Evolutionary conservation across 2,797 vertebrate genomes (phyloP), one percentile per base, ranked within the genome.

Genomic region (Apogon hyalosoma): DNA sequence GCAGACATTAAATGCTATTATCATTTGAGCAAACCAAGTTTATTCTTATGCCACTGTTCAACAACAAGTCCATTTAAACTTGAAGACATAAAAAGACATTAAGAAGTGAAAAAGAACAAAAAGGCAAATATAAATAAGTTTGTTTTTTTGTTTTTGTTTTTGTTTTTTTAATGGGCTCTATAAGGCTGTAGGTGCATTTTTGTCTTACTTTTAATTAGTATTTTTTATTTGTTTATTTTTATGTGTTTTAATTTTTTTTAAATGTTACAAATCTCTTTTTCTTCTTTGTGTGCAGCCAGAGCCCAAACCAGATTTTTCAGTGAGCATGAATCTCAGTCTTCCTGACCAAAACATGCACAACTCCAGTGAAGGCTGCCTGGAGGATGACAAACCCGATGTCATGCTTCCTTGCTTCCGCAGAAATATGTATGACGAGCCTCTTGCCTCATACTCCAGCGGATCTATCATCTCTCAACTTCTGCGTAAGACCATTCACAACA

Each of bases 381-480:
- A 93, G 18, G 90, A 88, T 2, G 85, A 92, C 73, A 94, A 94
- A 71, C 52, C 73, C 1, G 90, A 93, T 45, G 73, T 92, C 61
- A 87, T 92, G 86, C 49, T 93, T 41, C 90, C 92, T 33, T 92
- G 85, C 80, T 95, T 95, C 80, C 92, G 90, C 70, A 91, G 89
- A 71, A 92, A 84, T 67, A 73, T 89, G 68, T 94, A 91, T 0
- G 88, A 94, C 2, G 91, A 93, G 61, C 83, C 91, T 43, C 84
- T 92, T 60, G 69, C 93, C 18, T 80, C 90, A 1, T 92, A 88
- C 46, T 46, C 92, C 69, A 93, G 10, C 0, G 68, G 82, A 2
- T 91, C 94, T 60, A 92, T 96, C 58, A 94, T 95, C 63, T 93
- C 95, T 7, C 93, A 95, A 38, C 92, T 95, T 49, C 92, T 96